Evolutionary conservation across 2,113 vertebrate genomes (phyloP), one percentile per base, ranked within the genome.

Genomic region (Pachycephala philippinensis): DNA sequence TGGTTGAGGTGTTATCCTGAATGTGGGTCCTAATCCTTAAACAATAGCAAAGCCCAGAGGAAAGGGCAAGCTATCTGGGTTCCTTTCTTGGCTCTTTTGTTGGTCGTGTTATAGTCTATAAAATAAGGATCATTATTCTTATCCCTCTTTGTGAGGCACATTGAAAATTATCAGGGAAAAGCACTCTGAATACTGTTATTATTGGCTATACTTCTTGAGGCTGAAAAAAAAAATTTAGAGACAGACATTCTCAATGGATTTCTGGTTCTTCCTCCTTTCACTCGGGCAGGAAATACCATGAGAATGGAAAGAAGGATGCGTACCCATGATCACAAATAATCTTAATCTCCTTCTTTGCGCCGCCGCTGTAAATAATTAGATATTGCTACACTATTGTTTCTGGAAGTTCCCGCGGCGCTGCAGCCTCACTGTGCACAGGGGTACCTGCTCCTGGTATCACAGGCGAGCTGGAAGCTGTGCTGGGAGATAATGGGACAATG

Each of bases 211-310:
- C 44, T 95, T 89, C 82, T 96, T 15, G 60, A 89, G 88, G 93
- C 88, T 61, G 79, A 86, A 68, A 77, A 76, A 65, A 96, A 96
- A 92, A 92, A 64, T 33, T 17, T 21, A 75, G 83, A 95, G 83
- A 53, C 92, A 96, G 93, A 93, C 72, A 57, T 94, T 97, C 95
- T 96, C 96, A 93, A 92, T 96, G 92, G 95, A 93, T 95, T 96
- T 96, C 96, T 96, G 90, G 83, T 96, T 96, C 95, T 96, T 96
- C 95, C 95, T 95, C 72, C 93, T 96, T 96, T 96, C 86, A 72
- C 83, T 94, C 6, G 3, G 86, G 90, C 90, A 94, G 95, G 96
- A 97, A 95, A 97, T 96, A 95, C 72, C 95, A 96, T 93, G 93
- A 96, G 92, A 95, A 96, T 90, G 90, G 92, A 90, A 92, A 95